Evolutionary conservation across 1,140 invertebrate species (phyloP), one percentile per base, ranked within the genome.

Genomic region (Drosophila simulans): DNA sequence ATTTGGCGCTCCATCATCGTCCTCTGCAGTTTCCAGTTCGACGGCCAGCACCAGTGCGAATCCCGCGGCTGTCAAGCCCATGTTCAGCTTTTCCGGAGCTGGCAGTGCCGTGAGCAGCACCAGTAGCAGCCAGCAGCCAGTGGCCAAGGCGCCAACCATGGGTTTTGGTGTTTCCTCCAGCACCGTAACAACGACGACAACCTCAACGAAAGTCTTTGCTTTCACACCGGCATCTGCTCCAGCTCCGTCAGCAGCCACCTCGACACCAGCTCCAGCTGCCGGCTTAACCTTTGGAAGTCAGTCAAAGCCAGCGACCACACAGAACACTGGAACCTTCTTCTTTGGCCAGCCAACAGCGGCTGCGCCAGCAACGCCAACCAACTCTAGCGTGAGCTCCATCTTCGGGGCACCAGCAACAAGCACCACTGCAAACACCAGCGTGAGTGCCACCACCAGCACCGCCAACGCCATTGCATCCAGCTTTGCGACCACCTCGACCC

Each of bases 1-100:
- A n/a, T 84, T 85, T 57, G 72, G 62, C 13, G 11, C 46, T 5
- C 46, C 72, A 20, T n/a, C 58, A 11, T 55, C 77, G 15, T 31
- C 65, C 17, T 46, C 74, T 1, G 27, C 42, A 22, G 62, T 68
- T 25, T 66, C 68, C 35, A 68, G 63, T 27, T 65, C 73, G 13
- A 59, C 62, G 25, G 46, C 46, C 46, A 60, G 13, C 51, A 8
- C 45, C 11, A 60, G 22, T 46, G 15, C 20, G 15, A 66, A 15
- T 34, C 27, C 42, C 11, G 25, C 39, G 5, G 48, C 39, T 3
- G 52, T 45, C 4, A 66, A 75, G 15, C 71, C 72, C 17, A 57
- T 66, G 60, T 75, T 75, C 2, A 56, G 53, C 40, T 75, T 65
- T 7, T 62, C 54, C 10, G 51, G 37, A 43, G 22, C 52, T 5